Evolutionary conservation across 2,888 invertebrate species (phyloP).

Genomic region (Pecten maximus): DNA sequence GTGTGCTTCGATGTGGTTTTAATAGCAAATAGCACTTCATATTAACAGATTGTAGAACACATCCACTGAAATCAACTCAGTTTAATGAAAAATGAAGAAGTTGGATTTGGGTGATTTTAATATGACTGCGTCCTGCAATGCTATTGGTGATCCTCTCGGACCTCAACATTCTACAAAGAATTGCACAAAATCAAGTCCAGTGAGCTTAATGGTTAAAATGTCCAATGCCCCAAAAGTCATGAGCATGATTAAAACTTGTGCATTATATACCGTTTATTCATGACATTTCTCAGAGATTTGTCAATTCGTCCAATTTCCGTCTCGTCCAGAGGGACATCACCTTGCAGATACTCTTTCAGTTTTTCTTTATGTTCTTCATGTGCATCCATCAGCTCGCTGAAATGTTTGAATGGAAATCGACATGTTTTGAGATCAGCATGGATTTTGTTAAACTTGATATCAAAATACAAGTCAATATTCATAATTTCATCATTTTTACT

Average conservation of each 20-base stretch:
- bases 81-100: background rate
- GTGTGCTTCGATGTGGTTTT: background rate
- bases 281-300: conserved; percentile 61
- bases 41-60: background rate
- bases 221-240: background rate
- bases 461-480: background rate
- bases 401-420: conserved; percentile 29
- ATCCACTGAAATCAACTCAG: no score
- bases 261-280: conserved; percentile 56
- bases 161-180: background rate
- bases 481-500: background rate
- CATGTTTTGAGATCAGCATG: background rate
- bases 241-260: conserved; percentile 42
- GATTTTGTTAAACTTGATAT: background rate
- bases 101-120: background rate
- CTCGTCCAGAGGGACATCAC: conserved; percentile 56
- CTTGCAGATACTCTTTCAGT: conserved; percentile 54
- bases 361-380: conserved; percentile 61
- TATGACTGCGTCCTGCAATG: background rate
- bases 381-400: conserved; percentile 62
- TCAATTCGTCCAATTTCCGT: conserved; percentile 65
- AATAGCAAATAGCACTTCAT: background rate
- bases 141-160: background rate
- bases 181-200: background rate
- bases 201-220: background rate